These are phyloP conservation scores for Neomonachus schauinslandi DNA, from an alignment of 2,113 vertebrate species.

Conservation along the genomic window DNA sequence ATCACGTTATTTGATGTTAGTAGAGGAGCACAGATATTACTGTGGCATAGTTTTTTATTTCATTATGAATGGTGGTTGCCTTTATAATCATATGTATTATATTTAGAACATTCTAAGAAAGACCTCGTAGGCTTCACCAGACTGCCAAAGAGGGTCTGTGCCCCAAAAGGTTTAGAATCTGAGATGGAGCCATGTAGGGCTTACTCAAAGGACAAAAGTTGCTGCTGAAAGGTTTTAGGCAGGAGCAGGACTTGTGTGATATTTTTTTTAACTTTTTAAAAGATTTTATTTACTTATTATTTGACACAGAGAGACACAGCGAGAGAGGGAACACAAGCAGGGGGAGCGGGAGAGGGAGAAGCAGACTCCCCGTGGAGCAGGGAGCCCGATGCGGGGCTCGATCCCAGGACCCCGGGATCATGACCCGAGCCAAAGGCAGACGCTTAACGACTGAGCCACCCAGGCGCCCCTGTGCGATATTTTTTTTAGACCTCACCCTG, in stretches of 20 bases:
- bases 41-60: neutral
- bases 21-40: neutral
- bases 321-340: too few relatives aligned
- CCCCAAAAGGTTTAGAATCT: neutral
- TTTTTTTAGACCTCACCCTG: neutral
- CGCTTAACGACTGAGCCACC: too few relatives aligned
- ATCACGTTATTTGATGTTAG: neutral
- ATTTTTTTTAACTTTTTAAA: neutral
- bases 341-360: too few relatives aligned
- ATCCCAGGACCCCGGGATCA: too few relatives aligned
- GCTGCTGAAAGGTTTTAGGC: neutral
- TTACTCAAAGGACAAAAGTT: neutral
- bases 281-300: too few relatives aligned
- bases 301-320: too few relatives aligned
- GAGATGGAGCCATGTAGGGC: neutral
- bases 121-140: neutral
- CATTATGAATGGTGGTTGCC: neutral
- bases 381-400: too few relatives aligned
- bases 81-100: neutral
- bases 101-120: conserved; percentile 33
- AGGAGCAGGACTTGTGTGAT: neutral
- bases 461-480: neutral
- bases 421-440: too few relatives aligned
- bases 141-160: neutral
- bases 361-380: too few relatives aligned